Evolutionary conservation across 1,140 invertebrate species (phyloP), one percentile per base, ranked within the genome.

Genomic region (Telenomus remus): DNA sequence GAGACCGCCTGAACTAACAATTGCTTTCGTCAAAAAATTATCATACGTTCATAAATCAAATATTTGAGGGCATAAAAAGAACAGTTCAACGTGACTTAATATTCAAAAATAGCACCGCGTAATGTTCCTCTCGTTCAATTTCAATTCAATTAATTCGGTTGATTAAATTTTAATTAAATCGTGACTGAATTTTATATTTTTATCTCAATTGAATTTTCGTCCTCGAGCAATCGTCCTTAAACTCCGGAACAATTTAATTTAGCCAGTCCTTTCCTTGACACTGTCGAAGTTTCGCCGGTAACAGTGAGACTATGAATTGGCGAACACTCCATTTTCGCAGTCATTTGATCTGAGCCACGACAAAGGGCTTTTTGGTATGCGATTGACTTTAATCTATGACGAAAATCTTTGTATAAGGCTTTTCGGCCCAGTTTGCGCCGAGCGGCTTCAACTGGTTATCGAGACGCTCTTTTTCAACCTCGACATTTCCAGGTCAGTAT

Each of bases 331-430:
- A 63, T 59, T 69, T 75, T 69, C 72, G 72, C 43, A 75, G 54
- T 69, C 72, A 75, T 69, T 75, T 68, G 72, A 75, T 64, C 54
- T 47, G 33, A 34, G 27, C 56, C 43, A 27, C 64, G 72, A 75
- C 72, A 75, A 75, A 75, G 54, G 64, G 64, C 64, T 57, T 69
- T 59, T 64, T 46, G 72, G 64, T 69, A 69, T 69, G 64, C 72
- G 64, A 69, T 75, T 75, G 72, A 69, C 72, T 75, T 69, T 75
- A 75, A 75, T 75, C 59, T 75, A 75, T 65, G 65, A 51, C 60
- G 72, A 76, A n/a, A n/a, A 76, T 76, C 72, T 76, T 76, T 65
- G 72, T 76, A 65, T 60, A 60, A 69, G 54, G 65, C 50, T 59
- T 75, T 61, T 63, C 51, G 33, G 47, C 14, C 53, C 34, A 57